Evolutionary conservation across 1,140 invertebrate species (phyloP), one percentile per base, ranked within the genome.

Genomic region (Dendroctonus valens): DNA sequence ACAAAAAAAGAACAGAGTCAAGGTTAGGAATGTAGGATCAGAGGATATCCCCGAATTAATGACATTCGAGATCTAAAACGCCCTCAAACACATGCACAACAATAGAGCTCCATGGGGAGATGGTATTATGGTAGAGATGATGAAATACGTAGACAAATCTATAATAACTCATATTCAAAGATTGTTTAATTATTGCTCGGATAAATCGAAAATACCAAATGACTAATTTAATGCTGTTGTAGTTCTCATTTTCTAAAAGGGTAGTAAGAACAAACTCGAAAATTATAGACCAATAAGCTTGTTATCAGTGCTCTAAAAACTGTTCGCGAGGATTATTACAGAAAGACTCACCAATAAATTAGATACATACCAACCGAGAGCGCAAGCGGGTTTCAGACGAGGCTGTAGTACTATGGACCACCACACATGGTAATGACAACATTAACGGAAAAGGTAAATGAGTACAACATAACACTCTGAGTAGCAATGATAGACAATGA

Each of bases 101-200:
- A 46, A 46, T 4, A 46, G 4, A 46, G 44, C 44, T 46, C 44
- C 44, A 46, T n/a, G 44, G 44, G 44, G 4, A 46, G 4, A 46
- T 46, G 12, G 44, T 46, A 46, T 46, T 46, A 46, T 46, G 44
- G 44, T 46, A 46, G 12, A 46, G 44, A 46, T 46, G 44, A 46
- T 44, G 4, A 4, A 46, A 46, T 46, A 46, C 44, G 44, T 1
- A 46, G 44, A 46, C 44, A 46, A 11, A 26, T 26, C 26, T 26
- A 26, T 26, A 26, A 26, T 26, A 26, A 26, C 26, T 3, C 26
- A 26, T 26, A 46, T 46, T 46, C 42, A 46, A 46, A 46, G 44
- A 46, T 46, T 46, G 44, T 46, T 46, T 14, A 46, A 46, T 46
- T 46, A 2, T 46, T 46, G 44, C 4, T 11, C 4, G 44, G 44